These are phyloP conservation scores for Pteromalus puparum DNA, from an alignment of 1,140 invertebrate genomes.

Conservation along the genomic window DNA sequence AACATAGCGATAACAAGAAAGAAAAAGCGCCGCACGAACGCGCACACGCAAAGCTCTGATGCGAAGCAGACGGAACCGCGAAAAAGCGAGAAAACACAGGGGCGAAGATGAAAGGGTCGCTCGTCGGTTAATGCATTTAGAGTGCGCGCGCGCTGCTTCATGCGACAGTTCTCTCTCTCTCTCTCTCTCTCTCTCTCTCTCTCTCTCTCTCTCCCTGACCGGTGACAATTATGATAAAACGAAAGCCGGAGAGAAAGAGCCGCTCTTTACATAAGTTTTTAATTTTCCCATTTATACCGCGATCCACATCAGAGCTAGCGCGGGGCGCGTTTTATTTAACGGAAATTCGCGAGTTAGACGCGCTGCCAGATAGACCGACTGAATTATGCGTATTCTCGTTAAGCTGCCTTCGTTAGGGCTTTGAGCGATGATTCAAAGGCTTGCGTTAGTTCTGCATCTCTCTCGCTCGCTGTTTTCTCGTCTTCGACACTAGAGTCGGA, in stretches of 20 bases:
- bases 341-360: not conserved
- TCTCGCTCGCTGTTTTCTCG: not conserved
- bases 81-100: slow-evolving; percentile 30
- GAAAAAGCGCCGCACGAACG: not conserved
- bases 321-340: slow-evolving; percentile 31
- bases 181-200: not conserved
- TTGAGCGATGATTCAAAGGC: slow-evolving; percentile 40
- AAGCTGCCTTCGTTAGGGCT: slow-evolving; percentile 36
- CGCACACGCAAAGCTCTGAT: not conserved
- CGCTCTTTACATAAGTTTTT: slow-evolving; percentile 27
- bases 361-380: not conserved
- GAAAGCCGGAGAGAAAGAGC: not conserved
- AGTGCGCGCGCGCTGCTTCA: not conserved
- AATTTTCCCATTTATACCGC: slow-evolving; percentile 16
- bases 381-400: slow-evolving; percentile 43
- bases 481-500: not conserved
- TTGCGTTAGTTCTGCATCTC: not conserved
- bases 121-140: slow-evolving; percentile 27
- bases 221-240: slow-evolving; percentile 12
- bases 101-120: slow-evolving; percentile 9
- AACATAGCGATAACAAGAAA: not conserved
- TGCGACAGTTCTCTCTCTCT: not conserved
- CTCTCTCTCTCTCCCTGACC: not conserved
- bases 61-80: not conserved
- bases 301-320: not conserved